Conservation (phyloP, 2,797 vertebrate genomes). For the Liasis olivaceus region DNA sequence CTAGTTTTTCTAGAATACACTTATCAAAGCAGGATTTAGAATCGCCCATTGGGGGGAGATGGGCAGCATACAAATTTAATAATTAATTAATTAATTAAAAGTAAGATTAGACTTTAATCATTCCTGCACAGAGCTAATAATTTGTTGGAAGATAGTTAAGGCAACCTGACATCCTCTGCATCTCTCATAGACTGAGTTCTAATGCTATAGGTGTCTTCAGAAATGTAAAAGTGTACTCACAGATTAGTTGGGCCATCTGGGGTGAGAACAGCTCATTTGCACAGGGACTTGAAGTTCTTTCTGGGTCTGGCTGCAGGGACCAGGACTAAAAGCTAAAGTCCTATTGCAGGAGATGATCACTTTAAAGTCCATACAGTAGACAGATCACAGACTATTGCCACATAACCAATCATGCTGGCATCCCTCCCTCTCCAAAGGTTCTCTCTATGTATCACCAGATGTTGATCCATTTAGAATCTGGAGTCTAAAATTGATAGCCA, state of each 20-base stretch:
- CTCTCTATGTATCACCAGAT: neutral
- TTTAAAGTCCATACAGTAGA: neutral
- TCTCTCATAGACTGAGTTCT: neutral
- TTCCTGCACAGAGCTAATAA: neutral
- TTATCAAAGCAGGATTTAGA: neutral
- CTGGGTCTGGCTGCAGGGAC: neutral
- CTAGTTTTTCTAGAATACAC: neutral
- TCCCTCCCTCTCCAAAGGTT: neutral
- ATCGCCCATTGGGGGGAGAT: neutral
- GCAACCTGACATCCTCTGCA: neutral
- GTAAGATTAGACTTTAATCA: neutral
- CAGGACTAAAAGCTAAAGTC: neutral
- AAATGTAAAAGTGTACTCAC: neutral
- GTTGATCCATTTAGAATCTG: neutral
- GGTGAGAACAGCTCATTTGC: neutral
- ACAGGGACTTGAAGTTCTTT: neutral
- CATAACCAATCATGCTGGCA: neutral
- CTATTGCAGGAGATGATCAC: neutral
- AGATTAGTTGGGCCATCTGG: neutral
- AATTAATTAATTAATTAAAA: too few species aligned
- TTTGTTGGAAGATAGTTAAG: neutral
- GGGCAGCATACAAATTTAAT: too few species aligned
- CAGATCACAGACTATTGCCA: neutral
- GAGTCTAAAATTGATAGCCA: neutral
- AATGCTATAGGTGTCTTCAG: neutral